Conservation (phyloP, 2,888 invertebrate species). For the Axea sp. region DNA sequence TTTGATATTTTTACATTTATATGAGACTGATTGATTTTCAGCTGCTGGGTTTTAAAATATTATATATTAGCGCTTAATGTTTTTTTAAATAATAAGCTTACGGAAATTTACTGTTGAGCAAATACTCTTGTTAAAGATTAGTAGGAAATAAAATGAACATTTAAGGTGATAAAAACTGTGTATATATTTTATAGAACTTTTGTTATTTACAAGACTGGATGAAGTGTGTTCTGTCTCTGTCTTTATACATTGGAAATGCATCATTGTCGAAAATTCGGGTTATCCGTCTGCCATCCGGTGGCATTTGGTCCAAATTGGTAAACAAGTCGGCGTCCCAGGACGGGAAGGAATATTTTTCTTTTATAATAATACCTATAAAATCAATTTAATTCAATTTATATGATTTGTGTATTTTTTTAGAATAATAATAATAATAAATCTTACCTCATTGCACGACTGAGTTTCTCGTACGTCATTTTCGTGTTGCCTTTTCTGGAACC, state of each 20-base stretch:
- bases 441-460: conserved; percentile 92
- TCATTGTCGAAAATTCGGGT: conserved; percentile 81
- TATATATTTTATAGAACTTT: conserved; percentile 11
- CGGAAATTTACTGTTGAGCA: conserved; percentile 7
- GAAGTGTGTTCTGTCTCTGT: too few relatives aligned
- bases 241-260: too few relatives aligned
- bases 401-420: too few relatives aligned
- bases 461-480: conserved; percentile 95
- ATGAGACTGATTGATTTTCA: too few relatives aligned
- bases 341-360: conserved; percentile 87
- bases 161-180: conserved; percentile 23
- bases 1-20: too few relatives aligned
- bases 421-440: too few relatives aligned
- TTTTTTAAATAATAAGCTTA: too few relatives aligned
- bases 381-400: conserved; percentile 15
- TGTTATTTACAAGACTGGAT: conserved; percentile 36
- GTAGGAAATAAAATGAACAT: conserved; percentile 16
- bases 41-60: too few relatives aligned
- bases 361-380: conserved; percentile 88
- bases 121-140: conserved; percentile 24
- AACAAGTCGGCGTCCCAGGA: conserved; percentile 87
- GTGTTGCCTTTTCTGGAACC: conserved; percentile 91
- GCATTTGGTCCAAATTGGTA: conserved; percentile 92
- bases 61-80: too few relatives aligned
- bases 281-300: conserved; percentile 86